Base-by-base conservation (phyloP, 2,888 invertebrate species). In the Cerastis rubricosa region DNA sequence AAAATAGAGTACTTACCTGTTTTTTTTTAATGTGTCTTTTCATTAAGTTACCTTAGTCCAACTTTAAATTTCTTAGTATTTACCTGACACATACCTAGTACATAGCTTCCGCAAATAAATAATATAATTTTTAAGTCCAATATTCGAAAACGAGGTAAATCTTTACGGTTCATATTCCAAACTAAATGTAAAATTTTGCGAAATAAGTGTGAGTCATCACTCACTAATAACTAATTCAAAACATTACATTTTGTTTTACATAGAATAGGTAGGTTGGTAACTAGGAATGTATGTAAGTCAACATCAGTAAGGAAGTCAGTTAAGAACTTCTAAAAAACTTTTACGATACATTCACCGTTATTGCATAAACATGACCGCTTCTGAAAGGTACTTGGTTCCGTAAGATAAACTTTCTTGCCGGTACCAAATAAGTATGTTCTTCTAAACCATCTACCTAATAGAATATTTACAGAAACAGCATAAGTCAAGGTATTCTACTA, bases 291-390 rank as follows among this genome's bases (percentile, higher is more conserved):
- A 14, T 12, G 29, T 54, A 29, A 72, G 17, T 29, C 17, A 35
- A 66, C n/a, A 54, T 19, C 29, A 47, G 35, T 40, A 9, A 47
- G 57, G 73, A 73, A 73, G 73, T 59, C 12, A 43, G 57, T 73
- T 47, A 59, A 7, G 47, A 25, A 35, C 57, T 35, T 47, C 19
- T 57, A 45, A 71, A 69, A 57, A 73, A 71, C 29, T 9, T 73
- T 35, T 25, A 47, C 35, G 2, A 80, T 79, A 81, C 78, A 81
- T 82, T 84, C 75, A 77, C 84, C 67, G 19, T n/a, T 61, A 68
- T 80, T 78, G 47, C 76, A 63, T 82, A 82, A 85, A 64, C 64
- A 19, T 45, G 49, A 61, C 45, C 25, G 40, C 12, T 19, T 43
- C 12, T 49, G 35, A 80, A 70, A 43, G 17, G 57, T 22, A 59